A percentile compares a stretch with the other conserved stretches of the same genome.
These are phyloP conservation scores for Fistularia tabacaria DNA, from an alignment of 2,797 vertebrate genomes.

Conservation along the genomic window DNA sequence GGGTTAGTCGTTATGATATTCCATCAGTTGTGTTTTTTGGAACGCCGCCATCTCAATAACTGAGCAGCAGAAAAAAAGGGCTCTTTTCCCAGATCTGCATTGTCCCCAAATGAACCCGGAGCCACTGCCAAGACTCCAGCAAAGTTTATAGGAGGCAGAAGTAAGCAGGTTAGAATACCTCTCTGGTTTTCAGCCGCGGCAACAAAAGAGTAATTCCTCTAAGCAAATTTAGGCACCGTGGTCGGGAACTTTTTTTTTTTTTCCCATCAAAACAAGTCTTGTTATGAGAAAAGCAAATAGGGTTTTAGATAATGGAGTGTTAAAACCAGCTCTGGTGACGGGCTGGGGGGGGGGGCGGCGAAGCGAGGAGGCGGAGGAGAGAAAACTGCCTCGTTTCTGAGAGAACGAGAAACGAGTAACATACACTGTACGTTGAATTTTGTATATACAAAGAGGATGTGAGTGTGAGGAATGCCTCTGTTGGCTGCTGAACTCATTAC, in stretches of 20 bases:
- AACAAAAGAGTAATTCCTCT: constrained; percentile 48
- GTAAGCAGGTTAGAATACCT: constrained; percentile 63
- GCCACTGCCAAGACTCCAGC: constrained; percentile 69
- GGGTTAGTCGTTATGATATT: constrained; percentile 61
- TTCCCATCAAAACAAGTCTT: constrained; percentile 32
- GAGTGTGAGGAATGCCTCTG: constrained; percentile 17
- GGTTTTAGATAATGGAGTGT: constrained; percentile 44
- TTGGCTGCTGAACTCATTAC: constrained; percentile 34
- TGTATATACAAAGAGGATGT: constrained; percentile 8
- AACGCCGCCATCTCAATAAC: constrained; percentile 65
- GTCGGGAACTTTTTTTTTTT: constrained; percentile 35
- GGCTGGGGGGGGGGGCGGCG: background rate
- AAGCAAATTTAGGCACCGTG: constrained; percentile 57
- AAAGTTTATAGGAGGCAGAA: constrained; percentile 71
- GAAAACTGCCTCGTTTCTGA: constrained; percentile 4
- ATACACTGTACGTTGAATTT: constrained; percentile 23
- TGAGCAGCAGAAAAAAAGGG: constrained; percentile 57
- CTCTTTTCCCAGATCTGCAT: constrained; percentile 70
- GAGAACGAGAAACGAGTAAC: constrained; percentile 12
- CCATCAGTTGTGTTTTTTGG: constrained; percentile 69
- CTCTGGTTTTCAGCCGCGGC: constrained; percentile 54
- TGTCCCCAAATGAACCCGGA: constrained; percentile 74
- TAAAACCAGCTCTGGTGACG: constrained; percentile 32
- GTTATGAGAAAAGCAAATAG: constrained; percentile 45
- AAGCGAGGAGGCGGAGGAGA: background rate